Percentiles rank a stretch among this genome's conserved stretches.
phyloP scores from a whole-genome alignment of 1,140 invertebrate genomes.

The Neuroterus valhalla region DNA sequence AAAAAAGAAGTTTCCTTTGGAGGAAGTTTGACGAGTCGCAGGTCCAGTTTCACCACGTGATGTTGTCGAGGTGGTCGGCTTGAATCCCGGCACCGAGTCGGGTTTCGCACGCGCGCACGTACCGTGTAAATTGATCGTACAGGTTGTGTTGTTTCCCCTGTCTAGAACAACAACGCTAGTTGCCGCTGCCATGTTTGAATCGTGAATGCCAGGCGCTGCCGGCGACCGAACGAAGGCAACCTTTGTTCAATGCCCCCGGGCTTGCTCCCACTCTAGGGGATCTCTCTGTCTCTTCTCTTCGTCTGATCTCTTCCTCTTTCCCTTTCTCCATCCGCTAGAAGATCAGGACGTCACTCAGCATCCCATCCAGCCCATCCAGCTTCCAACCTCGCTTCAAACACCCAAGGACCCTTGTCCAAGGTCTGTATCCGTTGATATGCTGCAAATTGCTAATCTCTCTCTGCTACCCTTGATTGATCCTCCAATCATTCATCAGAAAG shows the following conservation, averaged over 20 bases:
- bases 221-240: conserved; percentile 59
- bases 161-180: conserved; percentile 94
- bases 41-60: neutral
- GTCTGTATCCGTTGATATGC: too few species aligned
- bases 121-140: conserved; percentile 95
- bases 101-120: conserved; percentile 71
- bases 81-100: conserved; percentile 17
- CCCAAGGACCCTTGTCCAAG: too few species aligned
- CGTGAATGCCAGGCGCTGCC: conserved; percentile 66
- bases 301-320: conserved; percentile 13
- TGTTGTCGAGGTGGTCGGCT: neutral
- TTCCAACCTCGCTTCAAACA: neutral
- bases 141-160: conserved; percentile 95
- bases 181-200: conserved; percentile 85
- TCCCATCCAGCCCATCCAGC: neutral
- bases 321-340: conserved; percentile 4
- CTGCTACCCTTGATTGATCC: too few species aligned
- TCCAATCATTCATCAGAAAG: too few species aligned
- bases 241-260: conserved; percentile 65
- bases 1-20: neutral
- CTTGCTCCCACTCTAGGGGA: conserved; percentile 50
- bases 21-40: conserved; percentile 1
- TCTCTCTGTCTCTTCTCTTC: conserved; percentile 37
- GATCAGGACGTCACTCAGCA: neutral
- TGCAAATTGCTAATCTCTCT: too few species aligned